Percentiles rank a stretch among this genome's conserved stretches.
Evolutionary conservation across 2,113 vertebrate genomes (phyloP).

Genomic region (Cyanistes caeruleus): DNA sequence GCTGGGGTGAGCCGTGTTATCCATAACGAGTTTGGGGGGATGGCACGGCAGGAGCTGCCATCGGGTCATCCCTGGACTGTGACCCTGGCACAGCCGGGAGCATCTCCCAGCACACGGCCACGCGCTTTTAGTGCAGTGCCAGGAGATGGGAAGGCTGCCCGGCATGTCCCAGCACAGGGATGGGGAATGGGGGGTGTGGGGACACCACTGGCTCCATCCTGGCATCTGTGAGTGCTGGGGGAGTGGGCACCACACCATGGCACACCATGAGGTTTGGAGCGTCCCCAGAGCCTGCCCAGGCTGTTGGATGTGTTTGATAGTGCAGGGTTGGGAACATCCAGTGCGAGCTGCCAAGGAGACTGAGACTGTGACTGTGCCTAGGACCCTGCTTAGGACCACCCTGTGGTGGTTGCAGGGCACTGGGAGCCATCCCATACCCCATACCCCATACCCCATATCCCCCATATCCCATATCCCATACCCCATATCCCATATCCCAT

Average conservation of each 20-base stretch:
- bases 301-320: background rate
- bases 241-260: rapidly evolving
- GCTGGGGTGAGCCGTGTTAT: background rate
- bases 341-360: too few species aligned
- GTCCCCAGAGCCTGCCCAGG: background rate
- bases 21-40: background rate
- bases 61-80: background rate
- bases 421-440: background rate
- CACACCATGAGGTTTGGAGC: background rate
- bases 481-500: too few species aligned
- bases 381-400: background rate
- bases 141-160: background rate
- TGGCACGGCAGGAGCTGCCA: background rate
- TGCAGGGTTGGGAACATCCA: rapidly evolving
- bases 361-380: rapidly evolving
- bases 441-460: too few species aligned
- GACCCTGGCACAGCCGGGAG: background rate
- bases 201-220: rapidly evolving
- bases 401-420: rapidly evolving
- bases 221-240: rapidly evolving
- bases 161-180: rapidly evolving
- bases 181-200: rapidly evolving
- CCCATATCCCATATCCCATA: too few species aligned
- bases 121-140: rapidly evolving
- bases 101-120: rapidly evolving